Evolutionary conservation across 1,140 invertebrate species (phyloP).

Genomic region (Drosophila carrolli): DNA sequence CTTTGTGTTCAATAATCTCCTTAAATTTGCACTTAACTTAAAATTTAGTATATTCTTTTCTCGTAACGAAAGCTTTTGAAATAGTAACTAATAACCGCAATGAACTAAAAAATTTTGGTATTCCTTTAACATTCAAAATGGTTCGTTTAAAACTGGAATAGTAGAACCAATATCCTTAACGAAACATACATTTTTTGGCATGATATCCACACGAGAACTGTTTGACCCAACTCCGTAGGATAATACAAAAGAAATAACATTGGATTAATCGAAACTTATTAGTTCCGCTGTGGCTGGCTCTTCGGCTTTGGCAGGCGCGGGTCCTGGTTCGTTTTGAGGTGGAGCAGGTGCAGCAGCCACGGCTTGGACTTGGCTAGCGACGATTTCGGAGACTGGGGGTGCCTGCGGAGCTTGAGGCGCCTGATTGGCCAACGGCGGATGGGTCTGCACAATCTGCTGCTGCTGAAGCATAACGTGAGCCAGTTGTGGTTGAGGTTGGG

Average conservation of each 20-base stretch:
- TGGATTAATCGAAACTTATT: constrained; percentile 89
- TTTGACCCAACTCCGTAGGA: constrained; percentile 13
- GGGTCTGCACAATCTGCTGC: constrained; percentile 71
- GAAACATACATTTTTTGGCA: constrained; percentile 8
- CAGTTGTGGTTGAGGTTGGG: constrained; percentile 62
- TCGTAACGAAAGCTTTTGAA: constrained; percentile 12
- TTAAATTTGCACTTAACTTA: constrained; percentile 11
- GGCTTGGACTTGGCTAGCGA: constrained; percentile 61
- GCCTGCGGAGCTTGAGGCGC: constrained; percentile 67
- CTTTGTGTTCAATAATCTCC: constrained; percentile 1
- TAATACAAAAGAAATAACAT: constrained; percentile 21
- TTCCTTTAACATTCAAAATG: background rate
- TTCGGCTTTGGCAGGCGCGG: constrained; percentile 71
- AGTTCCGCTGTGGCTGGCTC: constrained; percentile 88
- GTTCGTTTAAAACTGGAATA: constrained; percentile 5
- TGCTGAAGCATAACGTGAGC: constrained; percentile 84
- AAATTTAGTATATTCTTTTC: background rate
- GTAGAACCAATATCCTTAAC: constrained; percentile 1
- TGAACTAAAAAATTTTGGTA: constrained; percentile 18
- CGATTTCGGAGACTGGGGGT: constrained; percentile 63
- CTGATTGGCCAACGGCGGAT: constrained; percentile 57
- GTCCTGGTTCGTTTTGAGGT: constrained; percentile 82
- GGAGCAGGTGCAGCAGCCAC: constrained; percentile 75
- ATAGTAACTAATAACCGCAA: constrained; percentile 42
- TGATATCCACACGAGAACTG: constrained; percentile 30